A percentile compares a stretch with the other conserved stretches of the same genome.
These are phyloP conservation scores for Coryphaenoides rupestris DNA, from an alignment of 2,113 vertebrate genomes.

Conservation along the genomic window DNA sequence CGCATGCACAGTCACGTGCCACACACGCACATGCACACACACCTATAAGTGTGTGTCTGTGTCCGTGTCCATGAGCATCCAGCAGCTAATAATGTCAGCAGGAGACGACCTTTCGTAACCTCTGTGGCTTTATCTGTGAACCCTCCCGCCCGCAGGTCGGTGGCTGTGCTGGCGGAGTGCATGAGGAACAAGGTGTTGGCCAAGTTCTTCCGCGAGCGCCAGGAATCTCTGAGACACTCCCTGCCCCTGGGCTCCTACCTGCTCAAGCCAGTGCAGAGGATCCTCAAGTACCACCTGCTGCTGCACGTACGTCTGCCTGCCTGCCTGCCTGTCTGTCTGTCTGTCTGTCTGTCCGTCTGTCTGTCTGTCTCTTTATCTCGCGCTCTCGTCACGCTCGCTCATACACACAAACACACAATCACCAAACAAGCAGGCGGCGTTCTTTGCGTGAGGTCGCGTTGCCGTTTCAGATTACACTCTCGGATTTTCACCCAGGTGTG, in stretches of 20 bases:
- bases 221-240: constrained; percentile 90
- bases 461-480: too few relatives aligned
- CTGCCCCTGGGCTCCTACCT: constrained; percentile 95
- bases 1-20: not conserved
- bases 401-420: too few relatives aligned
- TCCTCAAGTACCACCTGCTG: constrained; percentile 97
- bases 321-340: not conserved
- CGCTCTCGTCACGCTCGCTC: not conserved
- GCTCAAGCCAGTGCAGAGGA: constrained; percentile 96
- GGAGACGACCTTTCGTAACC: too few relatives aligned
- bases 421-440: too few relatives aligned
- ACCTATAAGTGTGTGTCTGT: too few relatives aligned
- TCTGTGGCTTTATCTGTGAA: too few relatives aligned
- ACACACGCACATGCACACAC: too few relatives aligned
- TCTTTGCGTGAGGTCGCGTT: too few relatives aligned
- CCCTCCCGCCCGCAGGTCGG: constrained; percentile 76
- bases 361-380: not conserved
- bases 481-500: too few relatives aligned
- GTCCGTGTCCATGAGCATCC: too few relatives aligned
- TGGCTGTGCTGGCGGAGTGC: constrained; percentile 94
- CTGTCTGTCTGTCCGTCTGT: not conserved
- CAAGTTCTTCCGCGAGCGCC: constrained; percentile 93
- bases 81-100: too few relatives aligned
- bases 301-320: constrained; percentile 80
- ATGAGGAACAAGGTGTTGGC: constrained; percentile 92